Evolutionary conservation across 2,888 invertebrate species (phyloP), one percentile per base, ranked within the genome.

Genomic region (Adela reaumurella): DNA sequence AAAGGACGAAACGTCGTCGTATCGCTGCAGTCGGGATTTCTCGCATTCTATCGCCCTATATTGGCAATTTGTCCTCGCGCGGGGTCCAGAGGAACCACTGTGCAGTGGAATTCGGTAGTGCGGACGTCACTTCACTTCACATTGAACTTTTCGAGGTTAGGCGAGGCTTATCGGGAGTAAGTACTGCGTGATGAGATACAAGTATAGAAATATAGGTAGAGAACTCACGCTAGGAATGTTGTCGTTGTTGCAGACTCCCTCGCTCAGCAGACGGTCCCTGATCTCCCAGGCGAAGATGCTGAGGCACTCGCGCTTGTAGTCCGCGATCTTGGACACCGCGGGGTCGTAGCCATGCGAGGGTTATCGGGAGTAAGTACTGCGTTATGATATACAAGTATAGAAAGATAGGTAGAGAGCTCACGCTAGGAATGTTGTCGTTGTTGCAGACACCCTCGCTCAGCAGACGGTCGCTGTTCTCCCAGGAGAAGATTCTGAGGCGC

Each of bases 281-380:
- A 97, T 97, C 81, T 97, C 97, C 97, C 97, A 97, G 19, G 97
- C 97, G 80, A 97, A 97, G 74, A 97, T 97, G 54, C 95, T 96
- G 17, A 97, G 97, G 67, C 96, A 96, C 70, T 97, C 97, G 41
- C 95, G 81, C 74, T 97, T 97, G 83, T 95, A 97, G 97, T 90
- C 87, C 42, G 96, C 94, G 55, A 97, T 96, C 77, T 94, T 95
- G 66, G n/a, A n/a, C n/a, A n/a, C n/a, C n/a, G n/a, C n/a, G n/a
- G n/a, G n/a, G n/a, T n/a, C n/a, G n/a, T n/a, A n/a, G n/a, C n/a
- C n/a, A n/a, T n/a, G n/a, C n/a, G n/a, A n/a, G n/a, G n/a, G n/a
- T n/a, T n/a, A n/a, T n/a, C n/a, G 24, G 24, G 6, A 10, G 24
- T 24, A 24, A 24, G 10, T 10, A 24, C 10, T 5, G 24, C 24